A percentile compares a stretch with the other conserved stretches of the same genome.
These are phyloP conservation scores for Drosophila sp. DNA, from an alignment of 1,140 invertebrate genomes.

Conservation along the genomic window DNA sequence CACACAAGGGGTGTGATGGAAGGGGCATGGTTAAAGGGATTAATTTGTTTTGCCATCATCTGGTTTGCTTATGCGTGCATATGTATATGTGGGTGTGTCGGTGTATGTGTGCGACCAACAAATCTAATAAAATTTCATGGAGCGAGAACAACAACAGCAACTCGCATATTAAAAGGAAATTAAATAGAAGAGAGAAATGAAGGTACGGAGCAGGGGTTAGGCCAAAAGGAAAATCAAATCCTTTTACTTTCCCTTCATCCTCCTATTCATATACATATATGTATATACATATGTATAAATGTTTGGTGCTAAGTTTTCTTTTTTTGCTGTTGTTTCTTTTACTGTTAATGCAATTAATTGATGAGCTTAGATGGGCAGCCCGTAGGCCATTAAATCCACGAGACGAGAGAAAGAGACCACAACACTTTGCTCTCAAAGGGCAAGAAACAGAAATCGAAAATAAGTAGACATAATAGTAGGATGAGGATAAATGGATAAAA, in stretches of 20 bases:
- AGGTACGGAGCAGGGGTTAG: neutral
- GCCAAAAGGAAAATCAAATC: neutral
- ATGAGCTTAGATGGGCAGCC: constrained; percentile 12
- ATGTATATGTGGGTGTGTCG: constrained; percentile 3
- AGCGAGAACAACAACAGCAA: constrained; percentile 15
- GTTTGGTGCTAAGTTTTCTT: neutral
- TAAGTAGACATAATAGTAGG: neutral
- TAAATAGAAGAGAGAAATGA: constrained; percentile 1
- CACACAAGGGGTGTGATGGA: neutral
- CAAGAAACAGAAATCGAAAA: neutral
- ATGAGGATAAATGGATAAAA: too few species aligned
- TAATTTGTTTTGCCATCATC: constrained; percentile 28
- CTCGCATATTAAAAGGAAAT: constrained; percentile 23
- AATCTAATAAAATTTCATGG: constrained; percentile 24
- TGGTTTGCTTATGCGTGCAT: constrained; percentile 2
- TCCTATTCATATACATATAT: neutral
- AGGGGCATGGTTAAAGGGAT: constrained; percentile 22
- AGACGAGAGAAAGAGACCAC: neutral
- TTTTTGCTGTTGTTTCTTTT: neutral
- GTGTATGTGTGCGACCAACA: constrained; percentile 12
- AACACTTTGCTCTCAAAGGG: neutral
- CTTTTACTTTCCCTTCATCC: neutral
- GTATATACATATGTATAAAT: neutral
- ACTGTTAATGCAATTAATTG: constrained; percentile 12
- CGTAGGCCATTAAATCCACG: neutral